Base-by-base conservation (phyloP, 2,113 vertebrate species). In the Ageneiosus marmoratus region DNA sequence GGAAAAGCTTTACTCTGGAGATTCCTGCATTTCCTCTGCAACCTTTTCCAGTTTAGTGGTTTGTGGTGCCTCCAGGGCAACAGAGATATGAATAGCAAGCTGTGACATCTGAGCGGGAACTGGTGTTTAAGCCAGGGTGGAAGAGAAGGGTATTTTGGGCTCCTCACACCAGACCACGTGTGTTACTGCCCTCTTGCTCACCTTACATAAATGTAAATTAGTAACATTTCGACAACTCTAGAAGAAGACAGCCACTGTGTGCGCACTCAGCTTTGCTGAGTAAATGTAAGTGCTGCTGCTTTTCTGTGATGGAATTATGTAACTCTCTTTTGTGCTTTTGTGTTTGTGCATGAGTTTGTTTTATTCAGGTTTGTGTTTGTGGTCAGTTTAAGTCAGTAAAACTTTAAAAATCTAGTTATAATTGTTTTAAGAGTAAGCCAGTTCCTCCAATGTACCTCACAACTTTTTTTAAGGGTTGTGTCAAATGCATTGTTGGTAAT, bases 11-110 rank as follows among this genome's bases (percentile, higher is more conserved):
- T 55, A 32, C 2, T 48, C 24, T 20, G 22, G n/a, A 10, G 6
- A 44, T 62, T 79, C 24, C 22, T 20, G 58, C 16, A 15, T 37
- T 58, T 29, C 15, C 41, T 22, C 51, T 46, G 67, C 13, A 77
- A 81, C 76, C 78, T 85, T 87, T 83, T 67, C 81, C 86, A 84
- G 82, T 60, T 2, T 70, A 46, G 77, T 80, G 79, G 90, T 91
- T 88, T 74, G 82, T 62, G 86, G 83, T 88, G 20, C 92, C 90
- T 76, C 91, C 87, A 65, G 37, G 91, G 92, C 77, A 86, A 92
- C 84, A 1, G 75, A 75, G 91, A 93, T 94, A 94, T 93, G 91
- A 94, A 94, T 94, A 94, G 91, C 92, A 84, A 73, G 78, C 53
- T 58, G 46, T 88, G 93, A 94, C 88, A 95, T 89, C 78, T 18